Evolutionary conservation across 2,888 invertebrate genomes (phyloP), one percentile per base, ranked within the genome.

Genomic region (Molanna angustata): DNA sequence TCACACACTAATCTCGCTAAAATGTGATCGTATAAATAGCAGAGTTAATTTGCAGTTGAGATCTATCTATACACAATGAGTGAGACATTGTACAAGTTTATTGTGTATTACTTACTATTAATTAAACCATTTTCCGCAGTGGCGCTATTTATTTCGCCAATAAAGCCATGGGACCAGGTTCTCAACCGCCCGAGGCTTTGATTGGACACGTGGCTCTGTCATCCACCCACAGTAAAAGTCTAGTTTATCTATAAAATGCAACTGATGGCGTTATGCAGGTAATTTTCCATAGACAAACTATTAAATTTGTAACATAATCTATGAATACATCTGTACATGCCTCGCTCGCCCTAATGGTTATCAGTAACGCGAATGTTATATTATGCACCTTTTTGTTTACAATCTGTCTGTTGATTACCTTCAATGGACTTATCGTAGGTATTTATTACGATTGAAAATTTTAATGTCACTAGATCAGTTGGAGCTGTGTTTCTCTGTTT

Each of bases 161-260:
- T 48, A 48, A 48, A 40, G 48, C 35, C 17, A 33, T 19, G 20
- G 33, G 33, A 13, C 11, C 45, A 45, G 45, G 16, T 33, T 9
- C 31, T n/a, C 13, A 22, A 14, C 6, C 14, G 9, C n/a, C 35
- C 7, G 21, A 19, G 39, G 33, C 49, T 22, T 9, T 13, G 20
- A 49, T 18, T 21, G 20, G 41, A 35, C 49, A 49, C 49, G 49
- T 49, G 49, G 42, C 49, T 33, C 31, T 42, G 13, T 43, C 44
- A 19, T 48, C 49, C 56, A 46, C 56, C 56, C 48, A 56, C 56
- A 49, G 45, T 31, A 27, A 9, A 32, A 35, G 35, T 50, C 41
- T 20, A 19, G 19, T 35, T 54, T 50, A 54, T 54, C 50, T 52
- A 55, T 55, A 55, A 55, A 55, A 49, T 13, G 52, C 48, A 52